Evolutionary conservation across 2,888 invertebrate species (phyloP), one percentile per base, ranked within the genome.

Genomic region (Synergus laeviventris): DNA sequence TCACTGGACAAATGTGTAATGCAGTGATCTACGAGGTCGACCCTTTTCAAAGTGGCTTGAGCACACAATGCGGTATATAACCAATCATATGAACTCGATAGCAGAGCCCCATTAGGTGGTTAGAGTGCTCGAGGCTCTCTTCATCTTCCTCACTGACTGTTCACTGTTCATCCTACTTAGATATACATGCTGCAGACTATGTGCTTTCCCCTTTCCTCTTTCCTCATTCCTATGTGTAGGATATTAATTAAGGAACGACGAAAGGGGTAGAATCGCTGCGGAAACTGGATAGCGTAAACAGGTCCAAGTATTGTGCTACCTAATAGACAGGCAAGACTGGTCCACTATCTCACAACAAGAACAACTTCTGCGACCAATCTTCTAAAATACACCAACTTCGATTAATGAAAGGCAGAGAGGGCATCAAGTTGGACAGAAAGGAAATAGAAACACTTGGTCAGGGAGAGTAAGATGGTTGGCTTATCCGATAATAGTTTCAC

Each of bases 61-160:
- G 11, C 21, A 59, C 14, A 59, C 24, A 14, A 59, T 59, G 59
- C 24, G 59, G 24, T 24, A 14, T 79, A 77, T 74, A 81, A 78
- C 79, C 81, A 83, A 84, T 81, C 81, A 80, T 79, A 81, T 73
- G 77, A 84, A 84, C 81, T 86, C 81, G 76, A 86, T 84, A 80
- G 80, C 78, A 76, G 78, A 81, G 80, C 85, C 84, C 80, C 84
- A 84, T 86, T 86, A 85, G 84, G 75, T 78, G 78, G 83, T 81
- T 82, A 84, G 82, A 78, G 82, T 76, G 77, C 81, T 80, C 78
- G 61, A 80, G 79, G 79, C 79, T 61, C 24, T 62, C 62, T 62
- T 38, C 38, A 36, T 62, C 38, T 62, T 62, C 38, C 36, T 62
- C 62, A 36, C 39, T 36, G 36, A 9, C 18, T 18, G 18, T 59